phyloP scores from a whole-genome alignment of 53 echinoderm and acorn worm species.

The Hippasteria phrygiana region DNA sequence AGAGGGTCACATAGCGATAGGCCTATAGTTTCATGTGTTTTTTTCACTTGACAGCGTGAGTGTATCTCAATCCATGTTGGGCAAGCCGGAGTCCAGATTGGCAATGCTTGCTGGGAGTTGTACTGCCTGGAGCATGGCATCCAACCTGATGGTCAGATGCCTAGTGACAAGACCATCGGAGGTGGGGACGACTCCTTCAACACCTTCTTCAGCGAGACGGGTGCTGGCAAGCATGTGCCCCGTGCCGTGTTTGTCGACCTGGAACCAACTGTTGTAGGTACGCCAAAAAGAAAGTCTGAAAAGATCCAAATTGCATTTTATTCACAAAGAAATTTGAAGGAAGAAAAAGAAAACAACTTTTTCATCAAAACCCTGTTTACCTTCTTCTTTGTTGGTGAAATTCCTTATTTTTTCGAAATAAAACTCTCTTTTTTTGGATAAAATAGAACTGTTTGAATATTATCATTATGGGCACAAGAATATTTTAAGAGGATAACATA shows the following conservation, averaged over 20 bases:
- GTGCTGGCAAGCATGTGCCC: conserved; percentile 66
- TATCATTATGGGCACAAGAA: too few relatives aligned
- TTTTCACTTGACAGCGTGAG: conserved; percentile 68
- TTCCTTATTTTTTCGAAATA: too few relatives aligned
- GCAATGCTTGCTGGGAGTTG: conserved; percentile 92
- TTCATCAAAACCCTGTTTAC: too few relatives aligned
- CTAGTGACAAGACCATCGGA: conserved; percentile 88
- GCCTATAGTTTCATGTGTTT: neutral
- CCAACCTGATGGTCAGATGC: conserved; percentile 92
- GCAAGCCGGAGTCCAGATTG: conserved; percentile 87
- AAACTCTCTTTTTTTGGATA: too few relatives aligned
- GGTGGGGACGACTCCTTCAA: conserved; percentile 73
- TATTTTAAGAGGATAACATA: too few relatives aligned
- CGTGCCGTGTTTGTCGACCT: conserved; percentile 77
- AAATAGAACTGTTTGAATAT: too few relatives aligned
- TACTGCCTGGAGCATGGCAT: conserved; percentile 92
- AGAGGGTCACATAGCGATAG: neutral
- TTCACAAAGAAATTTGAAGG: neutral
- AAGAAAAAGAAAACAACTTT: too few relatives aligned
- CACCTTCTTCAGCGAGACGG: conserved; percentile 78
- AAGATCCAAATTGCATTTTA: neutral
- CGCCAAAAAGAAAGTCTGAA: neutral
- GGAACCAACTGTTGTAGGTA: conserved; percentile 86
- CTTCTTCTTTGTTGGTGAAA: too few relatives aligned
- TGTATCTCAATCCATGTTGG: conserved; percentile 89